Conservation (phyloP, 37 sponge, comb jelly and placozoan genomes). For the Agelas oroides region DNA sequence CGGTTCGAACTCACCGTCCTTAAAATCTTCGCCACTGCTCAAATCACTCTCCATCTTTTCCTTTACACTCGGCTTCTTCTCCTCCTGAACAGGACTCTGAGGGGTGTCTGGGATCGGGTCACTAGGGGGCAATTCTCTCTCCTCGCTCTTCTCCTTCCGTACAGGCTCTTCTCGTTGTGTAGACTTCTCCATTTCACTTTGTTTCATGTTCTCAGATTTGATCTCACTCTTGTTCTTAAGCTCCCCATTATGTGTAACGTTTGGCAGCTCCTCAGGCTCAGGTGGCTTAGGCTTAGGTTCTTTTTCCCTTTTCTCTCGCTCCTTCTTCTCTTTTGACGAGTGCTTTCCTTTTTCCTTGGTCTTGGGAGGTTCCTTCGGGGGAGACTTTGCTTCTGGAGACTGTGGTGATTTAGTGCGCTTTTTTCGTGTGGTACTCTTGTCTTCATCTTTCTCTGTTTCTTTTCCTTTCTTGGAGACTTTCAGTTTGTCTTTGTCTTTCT, state of each 20-base stretch:
- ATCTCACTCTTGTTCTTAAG: neutral
- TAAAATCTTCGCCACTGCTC: conserved; percentile 62
- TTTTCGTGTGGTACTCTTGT: neutral
- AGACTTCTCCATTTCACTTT: neutral
- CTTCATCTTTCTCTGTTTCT: neutral
- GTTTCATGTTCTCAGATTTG: neutral
- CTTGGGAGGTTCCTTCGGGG: neutral
- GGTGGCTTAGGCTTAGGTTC: neutral
- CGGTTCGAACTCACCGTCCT: neutral
- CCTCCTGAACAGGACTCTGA: conserved; percentile 18
- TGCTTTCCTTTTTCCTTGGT: neutral
- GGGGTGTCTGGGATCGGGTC: conserved; percentile 11
- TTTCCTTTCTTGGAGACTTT: neutral
- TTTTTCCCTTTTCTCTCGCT: conserved; percentile 5
- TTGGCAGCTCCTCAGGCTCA: neutral
- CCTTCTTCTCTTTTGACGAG: conserved; percentile 10
- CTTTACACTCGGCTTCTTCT: conserved; percentile 19
- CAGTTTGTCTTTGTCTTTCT: conserved; percentile 5
- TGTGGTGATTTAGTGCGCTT: too few relatives aligned
- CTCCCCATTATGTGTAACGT: neutral
- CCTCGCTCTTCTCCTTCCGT: neutral
- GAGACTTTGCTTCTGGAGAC: too few relatives aligned
- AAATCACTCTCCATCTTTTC: conserved; percentile 49
- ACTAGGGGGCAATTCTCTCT: neutral
- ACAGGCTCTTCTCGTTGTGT: neutral